A percentile compares a stretch with the other conserved stretches of the same genome.
These are phyloP conservation scores for Plumapathes pennacea DNA, from an alignment of 92 coral and sea anemone species.

Conservation along the genomic window DNA sequence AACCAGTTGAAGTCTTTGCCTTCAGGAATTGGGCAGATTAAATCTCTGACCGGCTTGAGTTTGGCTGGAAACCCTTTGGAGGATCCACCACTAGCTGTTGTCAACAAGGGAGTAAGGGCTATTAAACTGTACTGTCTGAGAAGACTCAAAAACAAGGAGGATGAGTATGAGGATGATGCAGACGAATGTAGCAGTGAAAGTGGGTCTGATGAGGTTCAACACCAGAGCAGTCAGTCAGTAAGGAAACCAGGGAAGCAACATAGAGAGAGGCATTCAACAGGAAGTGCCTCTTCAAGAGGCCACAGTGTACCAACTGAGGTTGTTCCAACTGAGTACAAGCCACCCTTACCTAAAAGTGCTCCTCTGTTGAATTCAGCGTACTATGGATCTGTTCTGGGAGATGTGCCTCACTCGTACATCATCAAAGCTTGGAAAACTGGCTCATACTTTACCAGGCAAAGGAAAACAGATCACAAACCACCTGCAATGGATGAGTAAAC, in stretches of 20 bases:
- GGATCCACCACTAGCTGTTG: slow-evolving; percentile 58
- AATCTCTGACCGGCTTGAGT: slow-evolving; percentile 53
- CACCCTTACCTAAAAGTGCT: slow-evolving; percentile 1
- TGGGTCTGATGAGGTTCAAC: slow-evolving; percentile 13
- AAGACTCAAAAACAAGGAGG: slow-evolving; percentile 48
- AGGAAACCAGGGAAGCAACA: too few relatives aligned
- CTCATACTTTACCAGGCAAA: slow-evolving; percentile 34
- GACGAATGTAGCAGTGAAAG: background rate
- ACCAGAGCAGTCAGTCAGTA: too few relatives aligned
- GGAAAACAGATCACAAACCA: background rate
- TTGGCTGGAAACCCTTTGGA: slow-evolving; percentile 55
- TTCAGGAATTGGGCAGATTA: slow-evolving; percentile 48
- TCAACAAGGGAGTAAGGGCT: slow-evolving; percentile 50
- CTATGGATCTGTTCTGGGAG: slow-evolving; percentile 37
- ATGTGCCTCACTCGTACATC: slow-evolving; percentile 51
- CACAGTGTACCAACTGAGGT: too few relatives aligned
- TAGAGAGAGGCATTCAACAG: too few relatives aligned
- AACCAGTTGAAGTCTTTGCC: slow-evolving; percentile 55
- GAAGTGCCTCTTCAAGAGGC: too few relatives aligned
- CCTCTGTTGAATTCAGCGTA: slow-evolving; percentile 2
- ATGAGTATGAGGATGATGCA: background rate
- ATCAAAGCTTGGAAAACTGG: slow-evolving; percentile 76
- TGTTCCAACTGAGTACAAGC: background rate
- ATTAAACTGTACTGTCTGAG: slow-evolving; percentile 37
- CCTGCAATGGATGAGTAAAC: background rate